Evolutionary conservation across 2,113 vertebrate species (phyloP), one percentile per base, ranked within the genome.

Genomic region (Thamnaconus septentrionalis): DNA sequence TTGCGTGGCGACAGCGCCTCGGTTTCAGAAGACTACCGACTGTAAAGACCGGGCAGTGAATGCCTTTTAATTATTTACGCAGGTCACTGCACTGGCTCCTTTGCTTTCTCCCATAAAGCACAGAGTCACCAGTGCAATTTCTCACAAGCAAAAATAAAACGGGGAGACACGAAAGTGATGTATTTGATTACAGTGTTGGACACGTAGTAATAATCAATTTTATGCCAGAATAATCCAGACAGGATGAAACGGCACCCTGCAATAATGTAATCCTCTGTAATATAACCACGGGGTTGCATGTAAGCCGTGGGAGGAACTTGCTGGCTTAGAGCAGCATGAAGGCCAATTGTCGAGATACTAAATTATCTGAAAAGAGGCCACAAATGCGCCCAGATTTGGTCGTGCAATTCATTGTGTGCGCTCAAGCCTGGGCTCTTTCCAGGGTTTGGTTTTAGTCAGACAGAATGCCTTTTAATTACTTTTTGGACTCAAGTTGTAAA

Each of bases 31-130:
- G 41, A 64, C 50, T 6, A 9, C 6, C 40, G 46, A 66, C 44
- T 4, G 44, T 59, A 64, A 73, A 72, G 59, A 61, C 53, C 60
- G 64, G 75, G 72, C 60, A 65, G 47, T 61, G 51, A 50, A 55
- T n/a, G 40, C 8, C 18, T 50, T 71, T 85, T 56, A 82, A 81
- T 84, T 68, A 81, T 87, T 88, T 50, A 85, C 41, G 11, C 53
- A 66, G 58, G 61, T 66, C 72, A 56, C 58, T 53, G 18, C 18
- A 31, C 18, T 31, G 42, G 56, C 42, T 47, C 52, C 63, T 18
- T 41, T 59, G n/a, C 18, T 8, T 57, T 43, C 50, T 65, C 39
- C 5, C 31, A 59, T 10, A 59, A 41, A 59, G 42, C 43, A 44
- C 56, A 59, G 59, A 50, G 8, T 31, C 53, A 56, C 52, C 9